A percentile compares a stretch with the other conserved stretches of the same genome.
phyloP scores from a whole-genome alignment of 1,140 invertebrate genomes.

The Lepidostoma basale region DNA sequence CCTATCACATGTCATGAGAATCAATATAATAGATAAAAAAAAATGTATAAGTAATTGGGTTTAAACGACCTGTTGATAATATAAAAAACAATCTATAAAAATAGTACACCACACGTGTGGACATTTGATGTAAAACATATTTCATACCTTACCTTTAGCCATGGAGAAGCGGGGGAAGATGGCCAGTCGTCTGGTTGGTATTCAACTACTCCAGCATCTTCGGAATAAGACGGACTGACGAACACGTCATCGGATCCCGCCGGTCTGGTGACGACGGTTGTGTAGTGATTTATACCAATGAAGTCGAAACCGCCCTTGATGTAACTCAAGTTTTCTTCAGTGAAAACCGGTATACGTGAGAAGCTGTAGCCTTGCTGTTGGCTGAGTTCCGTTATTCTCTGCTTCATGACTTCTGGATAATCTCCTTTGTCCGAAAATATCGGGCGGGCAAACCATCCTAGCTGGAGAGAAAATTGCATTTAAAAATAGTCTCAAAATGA shows the following conservation, averaged over 20 bases:
- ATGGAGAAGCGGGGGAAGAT: conserved; percentile 69
- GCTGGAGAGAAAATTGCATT: conserved; percentile 48
- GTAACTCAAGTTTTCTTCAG: conserved; percentile 59
- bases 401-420: conserved; percentile 66
- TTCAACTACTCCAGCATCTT: conserved; percentile 5
- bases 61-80: neutral
- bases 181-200: conserved; percentile 41
- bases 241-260: neutral
- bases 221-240: neutral
- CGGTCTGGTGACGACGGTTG: conserved; percentile 55
- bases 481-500: too few relatives aligned
- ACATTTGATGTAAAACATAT: neutral
- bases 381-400: conserved; percentile 62
- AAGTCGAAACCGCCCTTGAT: conserved; percentile 68
- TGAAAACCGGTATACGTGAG: conserved; percentile 66
- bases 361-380: conserved; percentile 60
- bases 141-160: conserved; percentile 59
- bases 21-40: neutral
- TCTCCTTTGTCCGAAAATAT: conserved; percentile 65
- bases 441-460: conserved; percentile 68
- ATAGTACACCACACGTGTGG: neutral
- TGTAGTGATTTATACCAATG: conserved; percentile 68
- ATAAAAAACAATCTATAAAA: neutral
- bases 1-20: neutral
- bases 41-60: neutral